Percentiles rank a stretch among this genome's conserved stretches.
phyloP scores from a whole-genome alignment of 2,888 invertebrate genomes.

The Apotomis betuletana region DNA sequence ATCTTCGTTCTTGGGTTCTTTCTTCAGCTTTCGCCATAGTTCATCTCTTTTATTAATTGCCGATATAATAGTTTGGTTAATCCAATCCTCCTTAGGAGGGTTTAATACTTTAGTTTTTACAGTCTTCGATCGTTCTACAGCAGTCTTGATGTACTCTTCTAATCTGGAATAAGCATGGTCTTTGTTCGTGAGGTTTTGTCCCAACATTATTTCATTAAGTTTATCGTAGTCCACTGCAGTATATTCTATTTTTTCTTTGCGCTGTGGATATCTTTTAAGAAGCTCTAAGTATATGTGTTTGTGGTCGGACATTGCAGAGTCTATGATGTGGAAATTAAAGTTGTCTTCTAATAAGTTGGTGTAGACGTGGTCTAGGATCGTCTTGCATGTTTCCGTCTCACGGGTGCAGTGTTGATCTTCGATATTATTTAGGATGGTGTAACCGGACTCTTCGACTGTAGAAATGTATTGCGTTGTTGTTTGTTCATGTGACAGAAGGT shows the following conservation, averaged over 20 bases:
- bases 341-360: constrained; percentile 44
- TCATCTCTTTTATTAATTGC: constrained; percentile 1
- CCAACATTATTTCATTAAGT: constrained; percentile 5
- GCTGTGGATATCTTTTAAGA: neutral
- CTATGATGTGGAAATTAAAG: constrained; percentile 36
- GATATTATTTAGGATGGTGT: constrained; percentile 45
- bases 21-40: constrained; percentile 22
- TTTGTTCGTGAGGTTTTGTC: neutral
- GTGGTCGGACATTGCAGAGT: neutral
- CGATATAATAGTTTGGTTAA: constrained; percentile 11
- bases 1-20: constrained; percentile 19
- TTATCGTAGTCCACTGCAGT: constrained; percentile 21
- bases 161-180: neutral
- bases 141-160: constrained; percentile 3
- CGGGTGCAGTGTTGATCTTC: constrained; percentile 12
- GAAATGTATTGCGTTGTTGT: constrained; percentile 1
- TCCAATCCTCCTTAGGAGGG: constrained; percentile 27
- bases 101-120: constrained; percentile 27
- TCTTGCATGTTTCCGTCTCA: no score
- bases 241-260: neutral
- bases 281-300: constrained; percentile 13
- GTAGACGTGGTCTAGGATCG: neutral
- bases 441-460: constrained; percentile 24
- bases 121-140: constrained; percentile 3
- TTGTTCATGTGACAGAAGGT: no score